Base-by-base conservation (phyloP, 2,888 invertebrate species). In the Epirrhoe tristata region DNA sequence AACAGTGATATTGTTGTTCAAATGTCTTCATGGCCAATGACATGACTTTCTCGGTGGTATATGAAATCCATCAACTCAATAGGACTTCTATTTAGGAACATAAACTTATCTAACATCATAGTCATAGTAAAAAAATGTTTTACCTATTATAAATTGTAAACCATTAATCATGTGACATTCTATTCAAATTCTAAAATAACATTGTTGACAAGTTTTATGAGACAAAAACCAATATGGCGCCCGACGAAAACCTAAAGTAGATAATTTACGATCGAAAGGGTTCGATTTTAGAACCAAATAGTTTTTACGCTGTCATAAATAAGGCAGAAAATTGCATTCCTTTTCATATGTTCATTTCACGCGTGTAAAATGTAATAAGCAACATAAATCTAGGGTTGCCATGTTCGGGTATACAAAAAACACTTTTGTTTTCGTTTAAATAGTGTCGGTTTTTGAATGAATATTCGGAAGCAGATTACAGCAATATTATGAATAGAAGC, bases 341-440 rank as follows among this genome's bases (percentile, higher is more conserved):
- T 81, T 81, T 81, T 81, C 69, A 78, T 77, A 79, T 84, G 86
- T 84, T 89, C 86, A 89, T 89, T 91, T 89, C 89, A 87, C 87
- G 90, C 88, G 87, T 85, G 85, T 88, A 89, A 90, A 91, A 91
- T 89, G 86, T 90, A 89, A 91, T 91, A 91, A 91, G 89, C 84
- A 84, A 85, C 83, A 89, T 90, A 91, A 91, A 91, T 92, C 86
- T 84, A 82, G 81, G 81, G 85, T 79, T 79, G 74, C 77, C 77
- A 77, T 77, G 51, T 61, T 60, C 10, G 2, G 60, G 7, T 57
- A 32, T 10, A 53, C 58, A 60, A 66, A 70, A 71, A 72, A 12
- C 52, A n/a, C 32, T 69, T 67, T 60, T 73, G 66, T 68, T 16
- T 34, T 14, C 48, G 71, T 70, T 16, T 46, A 31, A 60, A 64